phyloP scores from a whole-genome alignment of 64 coral and sea anemone species.

The Montipora cactus region DNA sequence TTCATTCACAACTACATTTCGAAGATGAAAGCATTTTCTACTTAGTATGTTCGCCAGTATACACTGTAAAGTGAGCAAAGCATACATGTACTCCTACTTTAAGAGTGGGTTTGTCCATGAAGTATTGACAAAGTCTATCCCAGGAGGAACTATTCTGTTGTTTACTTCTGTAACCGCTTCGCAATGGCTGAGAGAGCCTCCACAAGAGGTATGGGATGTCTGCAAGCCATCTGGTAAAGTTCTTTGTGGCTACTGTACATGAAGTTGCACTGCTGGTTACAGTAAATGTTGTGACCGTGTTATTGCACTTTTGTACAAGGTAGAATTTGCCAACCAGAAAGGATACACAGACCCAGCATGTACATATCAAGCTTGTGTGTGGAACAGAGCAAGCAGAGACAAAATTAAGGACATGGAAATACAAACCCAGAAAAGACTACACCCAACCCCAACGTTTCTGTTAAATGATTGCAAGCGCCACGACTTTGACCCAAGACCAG shows the following conservation, averaged over 20 bases:
- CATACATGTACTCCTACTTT: slow-evolving; percentile 23
- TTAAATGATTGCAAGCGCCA: slow-evolving; percentile 15
- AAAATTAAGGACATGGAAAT: slow-evolving; percentile 66
- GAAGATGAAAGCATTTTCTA: no score
- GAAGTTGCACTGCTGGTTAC: no score
- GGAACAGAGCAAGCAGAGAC: slow-evolving; percentile 43
- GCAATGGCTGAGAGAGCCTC: slow-evolving; percentile 16
- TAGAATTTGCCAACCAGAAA: slow-evolving; percentile 66
- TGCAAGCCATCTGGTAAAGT: slow-evolving; percentile 36
- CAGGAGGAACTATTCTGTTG: slow-evolving; percentile 19
- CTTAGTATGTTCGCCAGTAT: slow-evolving; percentile 41
- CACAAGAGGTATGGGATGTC: slow-evolving; percentile 52
- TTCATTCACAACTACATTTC: no score
- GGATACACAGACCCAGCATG: slow-evolving; percentile 49
- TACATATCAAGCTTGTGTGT: slow-evolving; percentile 37
- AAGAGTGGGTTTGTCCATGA: slow-evolving; percentile 65
- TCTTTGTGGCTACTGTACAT: slow-evolving; percentile 35
- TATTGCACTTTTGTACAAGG: slow-evolving; percentile 61
- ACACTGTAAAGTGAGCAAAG: slow-evolving; percentile 46
- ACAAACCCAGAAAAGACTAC: slow-evolving; percentile 51
- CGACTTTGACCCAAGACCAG: slow-evolving; percentile 4
- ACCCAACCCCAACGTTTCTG: slow-evolving; percentile 41
- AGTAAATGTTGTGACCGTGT: slow-evolving; percentile 44
- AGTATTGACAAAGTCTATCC: slow-evolving; percentile 10
- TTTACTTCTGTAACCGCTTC: slow-evolving; percentile 43